phyloP scores from a whole-genome alignment of 1,140 invertebrate species.

The Gryllus bimaculatus region DNA sequence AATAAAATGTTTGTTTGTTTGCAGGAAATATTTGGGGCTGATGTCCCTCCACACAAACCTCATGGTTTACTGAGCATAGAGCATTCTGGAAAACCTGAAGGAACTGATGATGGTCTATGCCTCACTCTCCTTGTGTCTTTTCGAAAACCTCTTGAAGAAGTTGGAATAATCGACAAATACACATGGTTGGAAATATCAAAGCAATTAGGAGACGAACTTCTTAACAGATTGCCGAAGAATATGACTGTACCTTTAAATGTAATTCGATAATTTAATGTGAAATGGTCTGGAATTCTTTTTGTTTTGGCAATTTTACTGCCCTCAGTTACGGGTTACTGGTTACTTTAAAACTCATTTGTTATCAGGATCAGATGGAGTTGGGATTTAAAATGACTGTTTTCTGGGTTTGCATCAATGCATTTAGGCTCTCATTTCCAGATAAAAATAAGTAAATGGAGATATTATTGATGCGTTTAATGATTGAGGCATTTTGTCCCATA shows the following conservation, averaged over 20 bases:
- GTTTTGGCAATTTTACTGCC: too few species aligned
- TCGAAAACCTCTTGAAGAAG: constrained; percentile 71
- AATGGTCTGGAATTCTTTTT: too few species aligned
- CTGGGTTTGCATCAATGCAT: too few species aligned
- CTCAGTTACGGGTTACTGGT: too few species aligned
- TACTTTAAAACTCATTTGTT: too few species aligned
- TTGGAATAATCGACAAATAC: constrained; percentile 76
- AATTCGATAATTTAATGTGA: constrained; percentile 48
- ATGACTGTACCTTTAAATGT: constrained; percentile 70
- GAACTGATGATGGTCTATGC: constrained; percentile 62
- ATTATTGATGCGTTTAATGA: too few species aligned
- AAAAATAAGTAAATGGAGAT: too few species aligned
- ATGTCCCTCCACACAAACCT: constrained; percentile 73
- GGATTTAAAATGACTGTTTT: too few species aligned
- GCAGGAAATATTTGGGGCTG: constrained; percentile 76
- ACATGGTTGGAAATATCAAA: constrained; percentile 72
- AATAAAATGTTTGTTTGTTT: constrained; percentile 15
- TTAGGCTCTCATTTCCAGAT: too few species aligned
- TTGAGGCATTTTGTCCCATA: too few species aligned
- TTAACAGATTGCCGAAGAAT: constrained; percentile 59
- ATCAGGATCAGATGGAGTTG: too few species aligned
- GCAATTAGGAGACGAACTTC: constrained; percentile 57
- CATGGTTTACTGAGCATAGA: constrained; percentile 65
- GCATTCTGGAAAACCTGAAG: constrained; percentile 42
- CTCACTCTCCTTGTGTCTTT: constrained; percentile 79